Conservation (phyloP, 1,140 invertebrate species). For the Dendrolimus punctatus region DNA sequence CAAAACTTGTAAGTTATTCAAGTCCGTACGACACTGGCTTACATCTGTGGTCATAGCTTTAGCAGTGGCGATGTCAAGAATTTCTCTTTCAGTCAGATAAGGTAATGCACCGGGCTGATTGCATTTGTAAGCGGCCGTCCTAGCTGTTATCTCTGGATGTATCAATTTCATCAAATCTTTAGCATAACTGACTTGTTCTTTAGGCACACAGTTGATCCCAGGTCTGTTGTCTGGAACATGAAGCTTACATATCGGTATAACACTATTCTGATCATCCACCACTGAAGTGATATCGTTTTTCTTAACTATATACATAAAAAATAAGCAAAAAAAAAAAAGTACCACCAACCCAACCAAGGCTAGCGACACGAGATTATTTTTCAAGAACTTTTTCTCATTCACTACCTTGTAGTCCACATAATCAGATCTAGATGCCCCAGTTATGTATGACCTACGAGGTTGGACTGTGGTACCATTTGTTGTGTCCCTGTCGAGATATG, state of each 20-base stretch:
- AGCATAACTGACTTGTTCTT: slow-evolving; percentile 73
- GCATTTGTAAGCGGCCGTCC: slow-evolving; percentile 74
- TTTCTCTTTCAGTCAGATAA: slow-evolving; percentile 74
- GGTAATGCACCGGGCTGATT: slow-evolving; percentile 60
- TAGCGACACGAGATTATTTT: slow-evolving; percentile 78
- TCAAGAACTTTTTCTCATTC: slow-evolving; percentile 67
- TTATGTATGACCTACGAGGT: slow-evolving; percentile 48
- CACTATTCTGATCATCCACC: slow-evolving; percentile 66
- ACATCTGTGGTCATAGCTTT: slow-evolving; percentile 43
- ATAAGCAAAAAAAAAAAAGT: slow-evolving; percentile 78
- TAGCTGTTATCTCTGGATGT: slow-evolving; percentile 72
- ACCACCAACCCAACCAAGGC: slow-evolving; percentile 74
- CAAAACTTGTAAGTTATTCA: slow-evolving; percentile 78
- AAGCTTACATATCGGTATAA: slow-evolving; percentile 72
- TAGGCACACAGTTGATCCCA: slow-evolving; percentile 74
- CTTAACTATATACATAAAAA: slow-evolving; percentile 78
- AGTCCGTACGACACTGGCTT: slow-evolving; percentile 70
- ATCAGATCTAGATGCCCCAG: slow-evolving; percentile 52
- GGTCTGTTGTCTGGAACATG: slow-evolving; percentile 60
- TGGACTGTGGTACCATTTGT: slow-evolving; percentile 52
- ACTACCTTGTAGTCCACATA: slow-evolving; percentile 62
- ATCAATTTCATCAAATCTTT: slow-evolving; percentile 75
- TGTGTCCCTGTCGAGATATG: slow-evolving; percentile 46
- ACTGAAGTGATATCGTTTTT: slow-evolving; percentile 65
- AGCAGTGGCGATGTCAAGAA: slow-evolving; percentile 59